Percentiles rank a stretch among this genome's conserved stretches.
phyloP scores from a whole-genome alignment of 2,113 vertebrate species.

The Trematocara stigmaticum region DNA sequence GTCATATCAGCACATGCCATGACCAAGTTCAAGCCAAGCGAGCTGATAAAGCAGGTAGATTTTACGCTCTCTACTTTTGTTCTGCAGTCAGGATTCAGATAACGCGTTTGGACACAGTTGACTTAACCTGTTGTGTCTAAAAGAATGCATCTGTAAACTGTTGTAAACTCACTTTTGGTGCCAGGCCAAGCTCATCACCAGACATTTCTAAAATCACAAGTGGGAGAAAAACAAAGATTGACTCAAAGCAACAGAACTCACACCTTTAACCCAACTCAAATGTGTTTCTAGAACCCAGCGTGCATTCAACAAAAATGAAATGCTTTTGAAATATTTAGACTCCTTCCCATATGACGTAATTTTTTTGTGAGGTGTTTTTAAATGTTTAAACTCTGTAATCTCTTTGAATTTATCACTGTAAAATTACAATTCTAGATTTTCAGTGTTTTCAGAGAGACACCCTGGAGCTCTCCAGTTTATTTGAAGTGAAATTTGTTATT shows the following conservation, averaged over 20 bases:
- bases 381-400: constrained; percentile 52
- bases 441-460: constrained; percentile 21
- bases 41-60: background rate
- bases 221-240: background rate
- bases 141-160: background rate
- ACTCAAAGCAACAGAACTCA: background rate
- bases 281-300: background rate
- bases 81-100: background rate
- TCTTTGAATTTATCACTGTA: constrained; percentile 39
- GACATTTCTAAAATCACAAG: constrained; percentile 23
- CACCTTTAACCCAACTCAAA: background rate
- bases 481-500: constrained; percentile 29
- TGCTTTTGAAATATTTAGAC: constrained; percentile 14
- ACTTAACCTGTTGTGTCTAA: background rate
- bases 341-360: constrained; percentile 34
- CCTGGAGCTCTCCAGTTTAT: constrained; percentile 3
- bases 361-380: constrained; percentile 52
- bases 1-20: background rate
- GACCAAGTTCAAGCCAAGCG: background rate
- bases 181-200: background rate
- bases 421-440: constrained; percentile 34
- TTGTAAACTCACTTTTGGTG: background rate
- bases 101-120: background rate
- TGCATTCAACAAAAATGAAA: background rate
- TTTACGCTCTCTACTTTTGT: background rate